Evolutionary conservation across 2,888 invertebrate species (phyloP).

Genomic region (Zaprionus bogoriensis): DNA sequence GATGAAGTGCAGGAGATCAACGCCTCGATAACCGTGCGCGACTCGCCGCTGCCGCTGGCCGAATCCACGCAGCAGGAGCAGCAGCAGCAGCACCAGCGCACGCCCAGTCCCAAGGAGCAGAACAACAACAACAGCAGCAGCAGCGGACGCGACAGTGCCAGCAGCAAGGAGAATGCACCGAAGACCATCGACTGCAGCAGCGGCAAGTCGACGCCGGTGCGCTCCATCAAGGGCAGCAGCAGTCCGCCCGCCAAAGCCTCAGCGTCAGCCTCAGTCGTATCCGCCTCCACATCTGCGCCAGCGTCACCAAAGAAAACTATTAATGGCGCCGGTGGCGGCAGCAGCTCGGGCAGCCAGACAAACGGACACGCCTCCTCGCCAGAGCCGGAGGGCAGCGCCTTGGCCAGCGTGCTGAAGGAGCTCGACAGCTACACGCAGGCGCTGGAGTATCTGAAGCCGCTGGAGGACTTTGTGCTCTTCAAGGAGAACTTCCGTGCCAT

Average conservation of each 20-base stretch:
- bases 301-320: conserved; percentile 54
- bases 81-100: conserved; percentile 3
- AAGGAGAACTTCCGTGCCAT: conserved; percentile 81
- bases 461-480: conserved; percentile 80
- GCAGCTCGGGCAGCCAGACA: conserved; percentile 41
- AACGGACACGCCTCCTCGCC: conserved; percentile 60
- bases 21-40: conserved; percentile 23
- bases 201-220: conserved; percentile 56
- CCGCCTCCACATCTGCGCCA: conserved; percentile 37
- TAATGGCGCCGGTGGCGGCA: conserved; percentile 18
- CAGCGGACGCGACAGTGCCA: conserved; percentile 61
- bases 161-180: conserved; percentile 65
- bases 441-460: conserved; percentile 76
- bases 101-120: conserved; percentile 50
- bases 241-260: conserved; percentile 33
- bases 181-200: conserved; percentile 51
- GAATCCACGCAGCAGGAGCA: conserved; percentile 39
- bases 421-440: conserved; percentile 77
- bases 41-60: conserved; percentile 30
- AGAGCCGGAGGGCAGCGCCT: conserved; percentile 18
- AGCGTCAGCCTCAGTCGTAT: too few species aligned
- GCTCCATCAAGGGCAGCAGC: conserved; percentile 33
- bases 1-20: conserved; percentile 65
- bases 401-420: conserved; percentile 53
- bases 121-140: conserved; percentile 50